phyloP scores from a whole-genome alignment of 1,140 invertebrate species.

The Battus philenor region DNA sequence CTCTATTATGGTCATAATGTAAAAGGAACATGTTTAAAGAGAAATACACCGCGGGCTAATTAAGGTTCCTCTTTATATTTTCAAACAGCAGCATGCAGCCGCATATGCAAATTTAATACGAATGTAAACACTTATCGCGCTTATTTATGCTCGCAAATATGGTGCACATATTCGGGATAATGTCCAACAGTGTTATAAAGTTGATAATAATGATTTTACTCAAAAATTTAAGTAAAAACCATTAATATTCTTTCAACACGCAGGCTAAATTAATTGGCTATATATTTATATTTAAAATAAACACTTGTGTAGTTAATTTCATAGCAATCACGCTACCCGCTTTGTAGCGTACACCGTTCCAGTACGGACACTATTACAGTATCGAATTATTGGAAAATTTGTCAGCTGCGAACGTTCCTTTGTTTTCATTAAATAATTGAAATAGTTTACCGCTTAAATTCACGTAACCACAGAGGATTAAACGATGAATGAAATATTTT shows the following conservation, averaged over 20 bases:
- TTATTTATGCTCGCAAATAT: constrained; percentile 15
- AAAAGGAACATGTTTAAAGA: constrained; percentile 1
- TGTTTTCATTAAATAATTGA: constrained; percentile 49
- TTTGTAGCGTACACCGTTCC: constrained; percentile 33
- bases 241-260: not conserved
- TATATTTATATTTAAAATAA: no score
- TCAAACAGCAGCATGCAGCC: constrained; percentile 8
- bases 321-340: constrained; percentile 1
- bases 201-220: constrained; percentile 4
- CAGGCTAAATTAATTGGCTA: no score
- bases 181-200: constrained; percentile 6
- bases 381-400: constrained; percentile 57
- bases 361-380: constrained; percentile 41
- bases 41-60: constrained; percentile 4
- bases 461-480: constrained; percentile 14
- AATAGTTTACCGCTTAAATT: constrained; percentile 23
- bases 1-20: no score
- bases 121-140: constrained; percentile 12
- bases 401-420: constrained; percentile 35
- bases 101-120: constrained; percentile 13
- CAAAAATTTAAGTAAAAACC: not conserved
- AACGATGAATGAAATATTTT: constrained; percentile 10
- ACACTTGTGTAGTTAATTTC: not conserved
- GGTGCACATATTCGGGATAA: constrained; percentile 11
- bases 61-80: constrained; percentile 12